Evolutionary conservation across 2,888 invertebrate species (phyloP), one percentile per base, ranked within the genome.

Genomic region (Axea sp.): DNA sequence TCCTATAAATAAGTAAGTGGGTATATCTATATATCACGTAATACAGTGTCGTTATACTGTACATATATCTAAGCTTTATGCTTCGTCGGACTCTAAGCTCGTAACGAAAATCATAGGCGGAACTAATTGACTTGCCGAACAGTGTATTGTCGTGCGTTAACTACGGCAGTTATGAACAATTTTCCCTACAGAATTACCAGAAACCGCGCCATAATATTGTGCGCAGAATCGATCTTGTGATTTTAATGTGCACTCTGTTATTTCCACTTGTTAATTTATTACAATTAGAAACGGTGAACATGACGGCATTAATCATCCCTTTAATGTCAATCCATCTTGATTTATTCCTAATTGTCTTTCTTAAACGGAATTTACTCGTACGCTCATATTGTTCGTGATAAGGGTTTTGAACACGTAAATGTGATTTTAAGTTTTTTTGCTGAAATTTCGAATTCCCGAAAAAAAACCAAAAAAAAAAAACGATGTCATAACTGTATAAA

Each of bases 51-150:
- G 62, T 35, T 59, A 37, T 47, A 28, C 57, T 64, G 51, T 51
- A 60, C 45, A 64, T 72, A 72, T 64, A 73, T 68, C 55, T 73
- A 49, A 57, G 64, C 74, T 74, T 74, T 74, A 74, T 74, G 74
- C 69, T 74, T 28, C 55, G 65, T 22, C 55, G 53, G 69, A 59
- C 60, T 74, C 55, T 74, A 64, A 74, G 69, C 60, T 74, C 59
- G 60, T 69, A 74, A 74, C 69, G 74, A 74, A 74, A 74, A 74
- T 71, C 74, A 65, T 65, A 69, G 69, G 65, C 69, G 68, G 69
- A 69, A 74, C 74, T 74, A 74, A 74, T 74, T 74, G 74, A 74
- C 69, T 69, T 74, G 69, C 65, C 59, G 64, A 74, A 74, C 69
- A 74, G 53, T 69, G 74, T 69, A 69, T 74, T 74, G 69, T 69